Conservation (phyloP, 1,140 invertebrate species). For the Zaprionus vittiger region DNA sequence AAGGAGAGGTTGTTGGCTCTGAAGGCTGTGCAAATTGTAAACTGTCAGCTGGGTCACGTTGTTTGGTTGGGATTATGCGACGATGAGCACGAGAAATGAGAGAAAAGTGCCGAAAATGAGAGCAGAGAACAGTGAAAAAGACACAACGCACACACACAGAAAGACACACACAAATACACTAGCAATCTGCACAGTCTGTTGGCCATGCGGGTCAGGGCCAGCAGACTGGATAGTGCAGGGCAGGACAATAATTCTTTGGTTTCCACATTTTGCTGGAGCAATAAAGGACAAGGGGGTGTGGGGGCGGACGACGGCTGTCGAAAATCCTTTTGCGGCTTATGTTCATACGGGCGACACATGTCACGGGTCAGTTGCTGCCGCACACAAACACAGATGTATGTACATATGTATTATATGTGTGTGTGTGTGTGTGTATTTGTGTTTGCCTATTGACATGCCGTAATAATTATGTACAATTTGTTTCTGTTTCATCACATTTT, state of each 20-base stretch:
- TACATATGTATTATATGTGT: neutral
- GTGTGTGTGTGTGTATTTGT: neutral
- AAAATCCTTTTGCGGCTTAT: slow-evolving; percentile 82
- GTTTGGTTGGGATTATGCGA: slow-evolving; percentile 50
- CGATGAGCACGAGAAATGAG: slow-evolving; percentile 34
- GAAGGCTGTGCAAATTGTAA: slow-evolving; percentile 67
- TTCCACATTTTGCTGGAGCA: slow-evolving; percentile 65
- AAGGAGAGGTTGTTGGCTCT: too few species aligned
- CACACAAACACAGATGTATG: neutral
- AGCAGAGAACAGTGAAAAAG: slow-evolving; percentile 3
- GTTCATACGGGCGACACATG: slow-evolving; percentile 70
- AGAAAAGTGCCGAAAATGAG: slow-evolving; percentile 18
- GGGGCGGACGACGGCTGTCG: slow-evolving; percentile 42
- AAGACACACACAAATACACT: neutral
- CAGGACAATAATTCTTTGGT: slow-evolving; percentile 78
- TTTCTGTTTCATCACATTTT: neutral
- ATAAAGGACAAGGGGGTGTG: neutral
- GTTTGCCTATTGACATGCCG: slow-evolving; percentile 2
- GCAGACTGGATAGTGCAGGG: slow-evolving; percentile 19
- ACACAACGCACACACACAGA: slow-evolving; percentile 6
- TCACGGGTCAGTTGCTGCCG: slow-evolving; percentile 68
- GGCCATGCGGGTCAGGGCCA: slow-evolving; percentile 66
- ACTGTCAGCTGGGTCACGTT: slow-evolving; percentile 67
- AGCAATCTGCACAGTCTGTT: slow-evolving; percentile 43
- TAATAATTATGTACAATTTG: slow-evolving; percentile 16